These are phyloP conservation scores for Achatina immaculata DNA, from an alignment of 1,140 invertebrate species.

Conservation along the genomic window DNA sequence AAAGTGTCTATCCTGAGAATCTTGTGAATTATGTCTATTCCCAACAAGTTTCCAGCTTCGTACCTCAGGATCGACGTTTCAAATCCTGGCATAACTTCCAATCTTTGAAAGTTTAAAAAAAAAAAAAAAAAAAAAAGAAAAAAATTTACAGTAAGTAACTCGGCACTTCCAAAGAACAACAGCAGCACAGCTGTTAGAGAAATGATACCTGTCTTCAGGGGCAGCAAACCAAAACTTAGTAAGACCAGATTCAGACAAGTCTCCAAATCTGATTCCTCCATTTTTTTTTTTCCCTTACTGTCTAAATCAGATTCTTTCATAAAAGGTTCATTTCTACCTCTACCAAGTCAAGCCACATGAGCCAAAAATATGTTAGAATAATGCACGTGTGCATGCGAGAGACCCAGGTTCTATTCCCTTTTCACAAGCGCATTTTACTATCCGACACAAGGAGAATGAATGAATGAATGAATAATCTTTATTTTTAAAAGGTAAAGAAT, in stretches of 20 bases:
- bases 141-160: neutral
- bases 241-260: neutral
- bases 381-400: too few relatives aligned
- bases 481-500: too few relatives aligned
- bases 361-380: too few relatives aligned
- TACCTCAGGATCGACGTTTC: constrained; percentile 86
- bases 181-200: neutral
- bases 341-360: too few relatives aligned
- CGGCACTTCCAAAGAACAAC: neutral
- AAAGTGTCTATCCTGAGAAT: constrained; percentile 85
- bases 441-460: too few relatives aligned
- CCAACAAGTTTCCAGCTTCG: constrained; percentile 87
- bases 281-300: neutral
- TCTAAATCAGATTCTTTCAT: too few relatives aligned
- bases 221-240: too few relatives aligned
- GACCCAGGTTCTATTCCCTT: too few relatives aligned
- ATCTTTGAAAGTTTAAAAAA: constrained; percentile 45
- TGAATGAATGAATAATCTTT: too few relatives aligned
- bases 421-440: too few relatives aligned
- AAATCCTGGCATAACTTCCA: constrained; percentile 90
- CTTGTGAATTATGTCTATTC: constrained; percentile 86
- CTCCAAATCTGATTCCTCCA: neutral
- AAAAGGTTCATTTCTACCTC: too few relatives aligned
- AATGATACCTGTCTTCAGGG: neutral
- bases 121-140: neutral